These are phyloP conservation scores for Keiferia lycopersicella DNA, from an alignment of 2,888 invertebrate species.

Conservation along the genomic window DNA sequence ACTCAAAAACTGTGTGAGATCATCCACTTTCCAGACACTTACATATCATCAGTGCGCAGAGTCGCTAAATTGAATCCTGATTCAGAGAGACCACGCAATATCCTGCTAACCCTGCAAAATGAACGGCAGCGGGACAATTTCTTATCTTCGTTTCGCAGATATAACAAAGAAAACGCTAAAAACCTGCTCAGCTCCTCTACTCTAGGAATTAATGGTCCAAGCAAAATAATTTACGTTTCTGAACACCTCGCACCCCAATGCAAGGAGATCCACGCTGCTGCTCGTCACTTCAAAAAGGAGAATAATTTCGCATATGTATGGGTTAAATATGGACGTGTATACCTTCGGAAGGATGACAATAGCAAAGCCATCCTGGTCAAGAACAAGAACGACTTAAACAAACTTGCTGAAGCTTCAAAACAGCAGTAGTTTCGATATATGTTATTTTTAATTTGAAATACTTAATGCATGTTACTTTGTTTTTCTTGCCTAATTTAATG, in stretches of 20 bases:
- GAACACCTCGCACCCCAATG: slow-evolving; percentile 16
- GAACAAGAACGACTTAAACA: too few relatives aligned
- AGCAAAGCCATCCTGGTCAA: too few relatives aligned
- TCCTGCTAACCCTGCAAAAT: neutral
- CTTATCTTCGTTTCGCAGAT: slow-evolving; percentile 9
- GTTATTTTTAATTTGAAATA: too few relatives aligned
- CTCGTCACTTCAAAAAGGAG: neutral
- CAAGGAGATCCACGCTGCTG: slow-evolving; percentile 10
- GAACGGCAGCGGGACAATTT: neutral
- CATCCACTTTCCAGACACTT: neutral
- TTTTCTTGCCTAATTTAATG: too few relatives aligned
- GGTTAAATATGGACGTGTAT: neutral
- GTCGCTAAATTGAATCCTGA: neutral
- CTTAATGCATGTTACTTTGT: too few relatives aligned
- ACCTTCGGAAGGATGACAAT: too few relatives aligned
- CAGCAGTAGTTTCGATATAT: too few relatives aligned
- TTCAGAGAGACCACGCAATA: neutral
- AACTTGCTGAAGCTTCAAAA: too few relatives aligned
- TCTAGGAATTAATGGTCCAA: slow-evolving; percentile 5
- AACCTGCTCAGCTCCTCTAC: neutral
- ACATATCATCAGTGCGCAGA: neutral
- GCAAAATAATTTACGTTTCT: slow-evolving; percentile 1
- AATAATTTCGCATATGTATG: neutral
- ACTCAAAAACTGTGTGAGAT: neutral
- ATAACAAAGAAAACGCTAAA: slow-evolving; percentile 12